Evolutionary conservation across 2,797 vertebrate species (phyloP).

Genomic region (Leuciscus waleckii): DNA sequence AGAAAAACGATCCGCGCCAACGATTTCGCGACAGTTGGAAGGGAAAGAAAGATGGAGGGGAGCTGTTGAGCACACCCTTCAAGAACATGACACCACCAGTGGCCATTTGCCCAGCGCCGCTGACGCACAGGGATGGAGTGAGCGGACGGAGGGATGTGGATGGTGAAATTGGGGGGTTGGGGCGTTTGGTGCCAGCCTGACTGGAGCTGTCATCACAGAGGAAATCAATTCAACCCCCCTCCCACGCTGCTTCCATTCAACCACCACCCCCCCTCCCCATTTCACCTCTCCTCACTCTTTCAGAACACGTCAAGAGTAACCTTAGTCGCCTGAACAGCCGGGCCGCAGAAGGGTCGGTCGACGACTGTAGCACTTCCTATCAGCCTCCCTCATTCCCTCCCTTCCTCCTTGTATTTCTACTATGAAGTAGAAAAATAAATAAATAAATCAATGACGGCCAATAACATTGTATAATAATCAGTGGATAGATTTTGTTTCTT

Average conservation of each 20-base stretch:
- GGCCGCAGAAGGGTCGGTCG: slow-evolving; percentile 69
- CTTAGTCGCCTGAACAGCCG: slow-evolving; percentile 71
- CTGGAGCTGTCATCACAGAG: slow-evolving; percentile 93
- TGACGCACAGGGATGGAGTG: slow-evolving; percentile 76
- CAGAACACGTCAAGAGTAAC: slow-evolving; percentile 80
- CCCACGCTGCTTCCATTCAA: slow-evolving; percentile 51
- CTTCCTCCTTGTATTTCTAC: slow-evolving; percentile 20
- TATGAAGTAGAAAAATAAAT: not conserved
- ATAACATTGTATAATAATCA: slow-evolving; percentile 75
- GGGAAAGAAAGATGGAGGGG: slow-evolving; percentile 77
- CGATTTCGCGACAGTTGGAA: slow-evolving; percentile 80
- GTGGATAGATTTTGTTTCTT: slow-evolving; percentile 72
- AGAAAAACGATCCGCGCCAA: slow-evolving; percentile 84
- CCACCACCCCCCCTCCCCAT: slow-evolving; percentile 9
- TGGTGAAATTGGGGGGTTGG: slow-evolving; percentile 45
- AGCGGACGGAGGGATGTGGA: slow-evolving; percentile 54
- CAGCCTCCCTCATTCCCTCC: slow-evolving; percentile 25
- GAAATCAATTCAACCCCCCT: slow-evolving; percentile 90
- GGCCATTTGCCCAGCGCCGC: slow-evolving; percentile 82
- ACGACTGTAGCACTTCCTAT: slow-evolving; percentile 45
- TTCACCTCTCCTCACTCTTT: slow-evolving; percentile 65
- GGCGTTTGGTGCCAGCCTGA: slow-evolving; percentile 90
- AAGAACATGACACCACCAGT: slow-evolving; percentile 88
- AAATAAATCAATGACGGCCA: slow-evolving; percentile 60
- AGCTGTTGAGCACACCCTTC: slow-evolving; percentile 73